Conservation (phyloP, 2,888 invertebrate genomes). For the Chesias legatella region DNA sequence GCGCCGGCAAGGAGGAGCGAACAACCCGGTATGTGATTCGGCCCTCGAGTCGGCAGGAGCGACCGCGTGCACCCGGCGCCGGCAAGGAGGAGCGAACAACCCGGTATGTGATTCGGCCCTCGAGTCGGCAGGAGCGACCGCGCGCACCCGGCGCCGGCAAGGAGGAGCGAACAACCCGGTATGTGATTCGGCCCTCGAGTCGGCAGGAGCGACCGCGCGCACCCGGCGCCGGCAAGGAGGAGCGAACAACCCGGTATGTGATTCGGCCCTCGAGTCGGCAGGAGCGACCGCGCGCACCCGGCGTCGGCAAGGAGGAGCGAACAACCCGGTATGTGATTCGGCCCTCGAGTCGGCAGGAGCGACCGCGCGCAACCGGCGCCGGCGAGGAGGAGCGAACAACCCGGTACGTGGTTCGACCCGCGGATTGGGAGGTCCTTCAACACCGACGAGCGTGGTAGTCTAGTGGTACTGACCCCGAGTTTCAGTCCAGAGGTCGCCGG, state of each 20-base stretch:
- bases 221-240: not conserved
- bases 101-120: conserved; percentile 85
- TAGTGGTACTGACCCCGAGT: too few species aligned
- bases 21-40: conserved; percentile 70
- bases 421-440: too few species aligned
- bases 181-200: conserved; percentile 86
- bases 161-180: too few species aligned
- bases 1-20: conserved; percentile 37
- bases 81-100: conserved; percentile 37
- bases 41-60: conserved; percentile 62
- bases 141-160: too few species aligned
- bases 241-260: too few species aligned
- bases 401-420: too few species aligned
- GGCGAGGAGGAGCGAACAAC: too few species aligned
- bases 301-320: not conserved
- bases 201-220: conserved; percentile 69
- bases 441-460: too few species aligned
- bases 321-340: too few species aligned
- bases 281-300: too few species aligned
- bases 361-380: too few species aligned
- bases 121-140: conserved; percentile 77
- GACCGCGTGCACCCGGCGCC: conserved; percentile 28
- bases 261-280: conserved; percentile 85
- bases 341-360: conserved; percentile 81
- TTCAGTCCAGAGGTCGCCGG: too few species aligned